A percentile compares a stretch with the other conserved stretches of the same genome.
phyloP scores from a whole-genome alignment of 2,797 vertebrate genomes.

The Scolopax bukidnonensis region DNA sequence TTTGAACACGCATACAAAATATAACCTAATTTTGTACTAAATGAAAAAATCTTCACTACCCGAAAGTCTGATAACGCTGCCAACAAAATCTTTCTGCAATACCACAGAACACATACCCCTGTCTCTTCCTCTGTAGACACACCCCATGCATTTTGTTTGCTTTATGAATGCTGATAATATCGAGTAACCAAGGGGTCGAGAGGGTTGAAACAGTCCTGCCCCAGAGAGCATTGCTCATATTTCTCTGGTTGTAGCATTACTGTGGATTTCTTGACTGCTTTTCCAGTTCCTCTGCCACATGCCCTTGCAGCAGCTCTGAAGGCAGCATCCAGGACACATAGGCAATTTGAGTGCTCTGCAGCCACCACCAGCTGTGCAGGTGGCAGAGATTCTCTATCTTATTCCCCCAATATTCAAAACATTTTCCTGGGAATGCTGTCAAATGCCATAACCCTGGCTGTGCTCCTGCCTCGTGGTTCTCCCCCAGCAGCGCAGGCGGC shows the following conservation, averaged over 20 bases:
- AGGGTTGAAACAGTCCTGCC: constrained; percentile 23
- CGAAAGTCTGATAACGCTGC: background rate
- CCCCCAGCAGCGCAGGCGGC: background rate
- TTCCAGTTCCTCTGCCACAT: background rate
- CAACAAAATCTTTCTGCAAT: background rate
- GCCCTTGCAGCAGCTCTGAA: constrained; percentile 1
- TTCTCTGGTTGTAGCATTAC: constrained; percentile 7
- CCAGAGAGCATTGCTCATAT: background rate
- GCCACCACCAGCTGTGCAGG: fast-evolving
- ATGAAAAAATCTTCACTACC: background rate
- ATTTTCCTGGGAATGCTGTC: background rate
- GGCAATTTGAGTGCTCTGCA: fast-evolving
- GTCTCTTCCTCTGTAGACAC: background rate
- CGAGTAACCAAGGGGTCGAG: background rate
- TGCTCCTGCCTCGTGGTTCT: background rate
- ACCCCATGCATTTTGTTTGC: fast-evolving
- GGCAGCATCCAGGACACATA: fast-evolving
- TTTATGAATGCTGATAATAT: background rate
- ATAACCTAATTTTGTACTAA: background rate
- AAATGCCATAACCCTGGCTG: background rate
- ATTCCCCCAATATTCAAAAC: background rate
- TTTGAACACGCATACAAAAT: background rate
- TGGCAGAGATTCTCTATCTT: background rate
- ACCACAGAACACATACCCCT: background rate
- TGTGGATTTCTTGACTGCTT: background rate